Base-by-base conservation (phyloP, 1,140 invertebrate genomes). In the Drosophila sulfurigaster region DNA sequence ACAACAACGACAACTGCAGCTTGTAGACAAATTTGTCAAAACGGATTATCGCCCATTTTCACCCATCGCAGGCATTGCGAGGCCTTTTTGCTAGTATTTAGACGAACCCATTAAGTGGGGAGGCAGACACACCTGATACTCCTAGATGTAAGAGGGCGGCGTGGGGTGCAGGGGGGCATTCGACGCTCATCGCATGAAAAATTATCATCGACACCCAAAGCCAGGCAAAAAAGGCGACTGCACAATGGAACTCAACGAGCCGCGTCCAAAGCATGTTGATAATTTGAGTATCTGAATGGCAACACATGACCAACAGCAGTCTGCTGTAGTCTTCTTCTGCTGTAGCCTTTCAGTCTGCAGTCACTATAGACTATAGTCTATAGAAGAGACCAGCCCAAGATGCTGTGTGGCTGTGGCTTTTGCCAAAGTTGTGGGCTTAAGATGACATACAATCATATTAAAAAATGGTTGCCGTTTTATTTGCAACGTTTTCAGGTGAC, bases 1-100 rank as follows among this genome's bases (percentile, higher is more conserved):
- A 35, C 51, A 38, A 28, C 41, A 25, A 15, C 67, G 64, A 65
- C 58, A 65, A 82, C 79, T 77, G 81, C 71, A 8, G 30, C 80
- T 73, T 88, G 85, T 89, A 88, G 66, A 67, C 82, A 85, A 91
- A 91, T 91, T 91, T 91, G 88, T 91, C 88, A 91, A 91, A 91
- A 79, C 88, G 87, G 88, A 91, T 91, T 91, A 91, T 91, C 88
- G 80, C 88, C 88, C 80, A 91, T 91, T 91, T 88, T 88, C 83
- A 86, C 82, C 75, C 54, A 59, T 64, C 20, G 58, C 30, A 59
- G 65, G 41, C 41, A 43, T 38, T 25, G 16, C 25, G 25, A 45
- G 13, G 78, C 76, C 69, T 68, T 72, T 71, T 76, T 35, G 73
- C 80, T 71, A 89, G 74, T 88, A 89, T 89, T 88, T 88, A 88